Percentiles rank a stretch among this genome's conserved stretches.
These are phyloP conservation scores for Slavum lentiscoides DNA, from an alignment of 2,888 invertebrate genomes.

Conservation along the genomic window DNA sequence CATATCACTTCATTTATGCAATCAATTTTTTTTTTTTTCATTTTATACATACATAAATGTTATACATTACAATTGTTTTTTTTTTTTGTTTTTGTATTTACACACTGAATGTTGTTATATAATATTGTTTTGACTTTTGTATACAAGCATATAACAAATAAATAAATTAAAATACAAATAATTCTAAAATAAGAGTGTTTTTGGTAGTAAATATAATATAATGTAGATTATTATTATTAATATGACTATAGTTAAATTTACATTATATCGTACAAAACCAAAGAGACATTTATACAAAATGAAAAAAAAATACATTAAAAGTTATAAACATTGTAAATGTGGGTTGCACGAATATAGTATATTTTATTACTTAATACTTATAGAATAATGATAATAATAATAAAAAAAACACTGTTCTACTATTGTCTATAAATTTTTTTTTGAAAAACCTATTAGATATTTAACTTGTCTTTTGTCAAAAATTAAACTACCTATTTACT, in stretches of 20 bases:
- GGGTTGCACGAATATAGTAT: slow-evolving; percentile 17
- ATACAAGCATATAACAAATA: slow-evolving; percentile 50
- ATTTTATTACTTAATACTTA: slow-evolving; percentile 25
- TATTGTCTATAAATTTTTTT: slow-evolving; percentile 35
- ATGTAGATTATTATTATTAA: slow-evolving; percentile 17
- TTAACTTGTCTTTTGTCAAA: slow-evolving; percentile 43
- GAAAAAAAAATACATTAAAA: slow-evolving; percentile 8
- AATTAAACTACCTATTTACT: slow-evolving; percentile 35
- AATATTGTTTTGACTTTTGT: slow-evolving; percentile 24
- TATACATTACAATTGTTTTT: slow-evolving; percentile 28
- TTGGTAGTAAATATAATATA: slow-evolving; percentile 48
- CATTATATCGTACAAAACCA: slow-evolving; percentile 49
- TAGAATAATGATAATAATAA: slow-evolving; percentile 30
- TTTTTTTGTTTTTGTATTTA: slow-evolving; percentile 36
- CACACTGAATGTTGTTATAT: slow-evolving; percentile 33
- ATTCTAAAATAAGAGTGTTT: slow-evolving; percentile 48
- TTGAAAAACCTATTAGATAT: slow-evolving; percentile 4
- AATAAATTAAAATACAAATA: slow-evolving; percentile 44
- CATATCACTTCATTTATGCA: slow-evolving; percentile 51
- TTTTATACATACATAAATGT: slow-evolving; percentile 35
- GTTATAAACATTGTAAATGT: slow-evolving; percentile 31
- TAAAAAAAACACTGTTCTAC: slow-evolving; percentile 25
- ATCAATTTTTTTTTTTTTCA: slow-evolving; percentile 21
- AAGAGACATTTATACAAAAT: slow-evolving; percentile 40
- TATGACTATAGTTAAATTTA: slow-evolving; percentile 42